Conservation (phyloP, 2,113 vertebrate genomes). For the Atherinomorus stipes region DNA sequence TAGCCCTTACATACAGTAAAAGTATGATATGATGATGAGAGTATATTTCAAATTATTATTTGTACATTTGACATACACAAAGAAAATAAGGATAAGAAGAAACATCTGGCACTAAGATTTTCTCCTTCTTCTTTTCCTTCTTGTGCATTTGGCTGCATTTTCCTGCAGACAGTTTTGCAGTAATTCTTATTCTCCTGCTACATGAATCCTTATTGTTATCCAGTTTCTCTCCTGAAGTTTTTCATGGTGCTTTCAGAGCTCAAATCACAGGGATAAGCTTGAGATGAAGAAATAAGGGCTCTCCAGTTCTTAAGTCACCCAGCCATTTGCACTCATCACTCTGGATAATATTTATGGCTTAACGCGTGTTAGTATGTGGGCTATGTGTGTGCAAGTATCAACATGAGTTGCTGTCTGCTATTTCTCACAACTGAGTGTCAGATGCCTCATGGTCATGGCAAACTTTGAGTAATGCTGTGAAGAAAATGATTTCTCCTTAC, state of each 20-base stretch:
- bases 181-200: too few relatives aligned
- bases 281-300: constrained; percentile 3
- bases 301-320: constrained; percentile 6
- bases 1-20: too few relatives aligned
- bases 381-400: background rate
- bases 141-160: too few relatives aligned
- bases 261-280: constrained; percentile 39
- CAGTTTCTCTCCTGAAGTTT: constrained; percentile 23
- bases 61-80: too few relatives aligned
- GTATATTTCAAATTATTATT: too few relatives aligned
- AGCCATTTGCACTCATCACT: constrained; percentile 7
- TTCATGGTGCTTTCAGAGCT: constrained; percentile 22
- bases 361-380: background rate
- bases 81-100: too few relatives aligned
- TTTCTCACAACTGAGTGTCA: background rate
- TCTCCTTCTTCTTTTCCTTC: too few relatives aligned
- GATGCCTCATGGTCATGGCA: constrained; percentile 10
- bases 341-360: background rate
- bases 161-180: too few relatives aligned
- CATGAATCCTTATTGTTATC: constrained; percentile 3
- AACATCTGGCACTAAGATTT: too few relatives aligned
- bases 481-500: background rate
- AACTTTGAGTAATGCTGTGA: background rate
- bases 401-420: background rate
- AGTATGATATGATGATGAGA: too few relatives aligned